Evolutionary conservation across 1,140 invertebrate genomes (phyloP).

Genomic region (Sycobia sp.): DNA sequence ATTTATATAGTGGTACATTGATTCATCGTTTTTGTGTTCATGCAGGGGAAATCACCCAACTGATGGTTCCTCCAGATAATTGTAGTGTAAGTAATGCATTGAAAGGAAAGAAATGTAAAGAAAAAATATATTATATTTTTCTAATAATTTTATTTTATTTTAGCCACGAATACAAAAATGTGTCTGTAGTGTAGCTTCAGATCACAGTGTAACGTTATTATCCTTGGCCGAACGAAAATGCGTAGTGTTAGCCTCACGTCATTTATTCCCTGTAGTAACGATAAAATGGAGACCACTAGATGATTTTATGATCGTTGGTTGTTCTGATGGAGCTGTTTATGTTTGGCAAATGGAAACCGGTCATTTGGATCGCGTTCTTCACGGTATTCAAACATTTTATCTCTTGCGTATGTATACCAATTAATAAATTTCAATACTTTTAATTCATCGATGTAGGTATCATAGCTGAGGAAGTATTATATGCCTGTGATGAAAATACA

Average conservation of each 20-base stretch:
- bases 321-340: conserved; percentile 95
- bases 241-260: conserved; percentile 91
- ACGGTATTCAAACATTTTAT: conserved; percentile 66
- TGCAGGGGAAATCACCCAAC: conserved; percentile 88
- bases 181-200: conserved; percentile 95
- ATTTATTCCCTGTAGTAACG: conserved; percentile 93
- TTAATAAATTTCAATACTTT: conserved; percentile 10
- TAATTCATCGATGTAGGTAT: conserved; percentile 68
- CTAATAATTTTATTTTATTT: conserved; percentile 8
- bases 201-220: conserved; percentile 94
- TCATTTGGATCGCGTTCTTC: conserved; percentile 93
- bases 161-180: conserved; percentile 92
- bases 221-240: conserved; percentile 94
- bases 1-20: conserved; percentile 86
- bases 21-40: conserved; percentile 97
- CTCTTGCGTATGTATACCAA: background rate
- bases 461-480: conserved; percentile 93
- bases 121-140: too few relatives aligned
- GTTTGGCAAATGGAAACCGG: conserved; percentile 99
- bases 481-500: conserved; percentile 91
- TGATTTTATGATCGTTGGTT: conserved; percentile 98
- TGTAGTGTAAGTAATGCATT: conserved; percentile 75
- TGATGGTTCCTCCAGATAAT: conserved; percentile 89
- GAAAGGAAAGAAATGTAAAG: background rate
- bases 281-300: conserved; percentile 98